Evolutionary conservation across 1,140 invertebrate species (phyloP).

Genomic region (Pseudobourletiella spinata): DNA sequence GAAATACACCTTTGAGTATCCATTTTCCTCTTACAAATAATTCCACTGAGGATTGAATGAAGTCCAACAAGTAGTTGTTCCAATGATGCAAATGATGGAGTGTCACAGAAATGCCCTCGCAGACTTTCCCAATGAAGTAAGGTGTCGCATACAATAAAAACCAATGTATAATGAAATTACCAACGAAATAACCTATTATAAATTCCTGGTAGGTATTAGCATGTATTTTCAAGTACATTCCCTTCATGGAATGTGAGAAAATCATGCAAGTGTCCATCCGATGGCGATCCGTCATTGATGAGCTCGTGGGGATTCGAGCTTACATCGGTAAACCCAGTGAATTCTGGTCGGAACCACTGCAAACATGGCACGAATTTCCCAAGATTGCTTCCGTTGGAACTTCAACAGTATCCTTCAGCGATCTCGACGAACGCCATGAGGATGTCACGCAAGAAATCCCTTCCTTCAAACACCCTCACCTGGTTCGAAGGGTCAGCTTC

Average conservation of each 20-base stretch:
- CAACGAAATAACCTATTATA: too few relatives aligned
- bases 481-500: conserved; percentile 1
- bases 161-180: too few relatives aligned
- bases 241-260: not conserved
- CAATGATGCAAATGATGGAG: too few relatives aligned
- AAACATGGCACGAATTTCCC: not conserved
- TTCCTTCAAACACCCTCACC: not conserved
- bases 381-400: not conserved
- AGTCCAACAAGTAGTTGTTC: too few relatives aligned
- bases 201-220: not conserved
- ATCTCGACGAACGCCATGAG: not conserved
- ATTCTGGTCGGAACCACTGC: not conserved
- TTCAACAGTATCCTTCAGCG: conserved; percentile 6
- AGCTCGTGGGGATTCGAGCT: conserved; percentile 2
- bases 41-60: too few relatives aligned
- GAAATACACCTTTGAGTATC: too few relatives aligned
- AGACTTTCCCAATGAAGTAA: too few relatives aligned
- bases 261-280: not conserved
- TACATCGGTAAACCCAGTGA: conserved; percentile 1
- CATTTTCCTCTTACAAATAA: too few relatives aligned
- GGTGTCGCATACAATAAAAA: too few relatives aligned
- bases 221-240: conserved; percentile 1
- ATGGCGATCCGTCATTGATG: not conserved
- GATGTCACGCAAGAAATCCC: not conserved
- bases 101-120: too few relatives aligned